Percentiles rank a stretch among this genome's conserved stretches.
Evolutionary conservation across 1,140 invertebrate genomes (phyloP).

Genomic region (Aphaenogaster floridana): DNA sequence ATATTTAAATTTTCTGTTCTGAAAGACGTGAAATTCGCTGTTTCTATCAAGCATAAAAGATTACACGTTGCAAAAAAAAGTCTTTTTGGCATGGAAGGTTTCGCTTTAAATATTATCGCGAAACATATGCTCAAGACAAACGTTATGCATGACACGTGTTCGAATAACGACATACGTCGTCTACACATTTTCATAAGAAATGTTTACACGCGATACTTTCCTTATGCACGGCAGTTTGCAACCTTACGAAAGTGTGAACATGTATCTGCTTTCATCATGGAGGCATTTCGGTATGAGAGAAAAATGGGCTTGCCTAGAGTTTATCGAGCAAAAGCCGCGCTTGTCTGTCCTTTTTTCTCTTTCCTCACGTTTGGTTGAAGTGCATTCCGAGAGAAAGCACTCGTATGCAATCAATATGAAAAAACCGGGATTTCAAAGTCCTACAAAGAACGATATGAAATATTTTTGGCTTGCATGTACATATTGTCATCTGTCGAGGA

Average conservation of each 20-base stretch:
- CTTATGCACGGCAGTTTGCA: conserved; percentile 10
- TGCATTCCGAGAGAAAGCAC: conserved; percentile 7
- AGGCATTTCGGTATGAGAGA: conserved; percentile 1
- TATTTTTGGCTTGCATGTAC: neutral
- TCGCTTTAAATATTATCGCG: conserved; percentile 34
- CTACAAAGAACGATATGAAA: neutral
- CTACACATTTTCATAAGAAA: conserved; percentile 27
- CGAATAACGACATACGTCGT: conserved; percentile 14
- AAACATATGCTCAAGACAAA: neutral
- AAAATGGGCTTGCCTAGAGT: conserved; percentile 3
- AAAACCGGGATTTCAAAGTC: neutral
- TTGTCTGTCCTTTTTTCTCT: neutral
- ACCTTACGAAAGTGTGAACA: conserved; percentile 20
- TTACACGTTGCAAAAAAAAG: neutral
- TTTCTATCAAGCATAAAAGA: neutral
- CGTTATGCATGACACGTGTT: conserved; percentile 27
- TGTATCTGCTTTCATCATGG: conserved; percentile 40
- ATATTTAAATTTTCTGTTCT: neutral
- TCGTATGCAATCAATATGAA: neutral
- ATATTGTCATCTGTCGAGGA: neutral
- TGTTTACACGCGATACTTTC: conserved; percentile 24
- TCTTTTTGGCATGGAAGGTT: neutral
- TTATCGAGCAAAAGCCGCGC: conserved; percentile 1
- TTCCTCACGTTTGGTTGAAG: neutral
- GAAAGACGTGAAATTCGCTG: neutral